Percentiles rank a stretch among this genome's conserved stretches.
These are phyloP conservation scores for Dusona sp. DNA, from an alignment of 2,888 invertebrate genomes.

Conservation along the genomic window DNA sequence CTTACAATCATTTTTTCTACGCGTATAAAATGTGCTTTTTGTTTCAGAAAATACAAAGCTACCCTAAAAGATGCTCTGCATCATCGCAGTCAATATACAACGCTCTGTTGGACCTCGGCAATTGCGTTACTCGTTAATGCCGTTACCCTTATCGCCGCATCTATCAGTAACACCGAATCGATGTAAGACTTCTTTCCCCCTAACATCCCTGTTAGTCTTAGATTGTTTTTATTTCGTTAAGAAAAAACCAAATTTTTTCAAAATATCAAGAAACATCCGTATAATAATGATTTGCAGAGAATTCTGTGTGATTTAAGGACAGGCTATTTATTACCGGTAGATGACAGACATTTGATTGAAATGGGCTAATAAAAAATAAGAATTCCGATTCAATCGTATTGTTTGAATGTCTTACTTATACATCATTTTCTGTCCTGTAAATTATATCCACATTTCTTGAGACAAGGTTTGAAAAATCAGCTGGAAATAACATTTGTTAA, in stretches of 20 bases:
- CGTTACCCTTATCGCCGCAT: constrained; percentile 85
- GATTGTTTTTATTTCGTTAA: no score
- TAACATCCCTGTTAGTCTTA: not conserved
- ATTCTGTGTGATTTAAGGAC: no score
- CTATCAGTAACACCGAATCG: constrained; percentile 72
- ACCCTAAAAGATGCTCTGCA: constrained; percentile 86
- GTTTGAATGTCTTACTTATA: not conserved
- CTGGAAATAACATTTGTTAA: not conserved
- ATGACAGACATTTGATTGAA: not conserved
- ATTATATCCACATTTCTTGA: not conserved
- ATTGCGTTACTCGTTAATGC: constrained; percentile 86
- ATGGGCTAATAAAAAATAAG: not conserved
- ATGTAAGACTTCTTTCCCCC: constrained; percentile 58
- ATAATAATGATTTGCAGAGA: no score
- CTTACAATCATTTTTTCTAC: not conserved
- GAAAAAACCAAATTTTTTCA: not conserved
- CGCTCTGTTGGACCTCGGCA: constrained; percentile 89
- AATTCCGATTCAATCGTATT: not conserved
- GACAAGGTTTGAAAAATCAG: not conserved
- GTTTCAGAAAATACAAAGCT: constrained; percentile 84
- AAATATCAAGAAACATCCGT: not conserved
- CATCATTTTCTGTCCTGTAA: not conserved
- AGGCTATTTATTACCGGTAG: not conserved
- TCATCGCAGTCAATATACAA: constrained; percentile 87
- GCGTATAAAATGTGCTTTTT: not conserved